Percentiles rank a stretch among this genome's conserved stretches.
Evolutionary conservation across 2,797 vertebrate genomes (phyloP).

Genomic region (Pitangus sulphuratus): DNA sequence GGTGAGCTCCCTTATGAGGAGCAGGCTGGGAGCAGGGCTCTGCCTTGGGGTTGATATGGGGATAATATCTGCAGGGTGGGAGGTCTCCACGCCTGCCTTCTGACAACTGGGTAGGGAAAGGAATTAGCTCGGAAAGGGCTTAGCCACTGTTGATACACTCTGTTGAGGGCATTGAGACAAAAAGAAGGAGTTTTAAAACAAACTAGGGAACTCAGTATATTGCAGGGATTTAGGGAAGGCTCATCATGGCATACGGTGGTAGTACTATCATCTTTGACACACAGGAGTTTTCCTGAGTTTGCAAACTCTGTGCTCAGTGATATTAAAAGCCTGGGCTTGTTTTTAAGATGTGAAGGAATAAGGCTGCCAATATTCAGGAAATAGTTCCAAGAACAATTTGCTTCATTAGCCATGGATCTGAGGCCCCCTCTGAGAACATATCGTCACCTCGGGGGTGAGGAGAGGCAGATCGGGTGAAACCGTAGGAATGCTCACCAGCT

Average conservation of each 20-base stretch:
- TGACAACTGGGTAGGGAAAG: not conserved
- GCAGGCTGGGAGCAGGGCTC: not conserved
- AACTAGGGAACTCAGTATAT: not conserved
- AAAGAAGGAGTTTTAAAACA: not conserved
- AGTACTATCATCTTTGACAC: rapidly evolving
- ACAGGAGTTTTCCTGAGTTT: not conserved
- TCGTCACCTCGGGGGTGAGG: not conserved
- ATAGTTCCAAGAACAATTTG: slow-evolving; percentile 3
- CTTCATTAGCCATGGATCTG: slow-evolving; percentile 9
- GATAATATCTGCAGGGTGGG: not conserved
- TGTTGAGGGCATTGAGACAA: not conserved
- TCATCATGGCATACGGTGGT: rapidly evolving
- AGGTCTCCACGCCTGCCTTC: not conserved
- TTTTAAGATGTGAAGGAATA: not conserved
- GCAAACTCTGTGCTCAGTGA: not conserved
- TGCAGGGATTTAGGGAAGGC: not conserved
- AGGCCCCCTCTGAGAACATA: not conserved
- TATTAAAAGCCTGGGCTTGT: not conserved
- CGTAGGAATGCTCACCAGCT: slow-evolving; percentile 30
- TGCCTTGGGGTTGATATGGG: rapidly evolving
- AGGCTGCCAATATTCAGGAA: slow-evolving; percentile 1
- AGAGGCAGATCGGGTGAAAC: not conserved
- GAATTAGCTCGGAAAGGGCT: not conserved
- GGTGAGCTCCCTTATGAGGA: rapidly evolving
- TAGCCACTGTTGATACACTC: not conserved